Evolutionary conservation across 1,140 invertebrate species (phyloP), one percentile per base, ranked within the genome.

Genomic region (Nilaparvata lugens): DNA sequence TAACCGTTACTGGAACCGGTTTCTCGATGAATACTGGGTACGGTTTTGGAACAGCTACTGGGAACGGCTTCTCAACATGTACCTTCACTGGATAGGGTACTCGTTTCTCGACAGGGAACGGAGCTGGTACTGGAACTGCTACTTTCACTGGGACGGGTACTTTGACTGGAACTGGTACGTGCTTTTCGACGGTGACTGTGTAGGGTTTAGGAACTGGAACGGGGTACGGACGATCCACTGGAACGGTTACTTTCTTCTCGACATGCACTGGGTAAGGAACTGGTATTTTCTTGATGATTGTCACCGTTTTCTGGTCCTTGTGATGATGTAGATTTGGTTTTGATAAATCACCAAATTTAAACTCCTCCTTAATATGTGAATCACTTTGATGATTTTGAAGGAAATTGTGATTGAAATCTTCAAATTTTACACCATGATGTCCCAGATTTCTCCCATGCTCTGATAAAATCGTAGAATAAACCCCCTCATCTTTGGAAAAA

Each of bases 231-330:
- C 52, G 31, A 31, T 61, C 60, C 1, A 56, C 52, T 64, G 83
- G 81, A 71, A 83, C 82, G 1, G 75, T 73, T 11, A 63, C 61
- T 38, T 56, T 38, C 35, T 61, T 61, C 52, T 61, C 60, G 2
- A 61, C 40, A 14, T 53, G 43, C 9, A 64, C 63, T 43, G 85
- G 86, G 70, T 87, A 87, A 0, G 85, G 87, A 1, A 80, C 71
- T 55, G 80, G 86, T 1, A 88, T 78, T 66, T 82, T 82, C 72
- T 87, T 87, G 40, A 83, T 78, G 14, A 86, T 71, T 31, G 84
- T 85, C 67, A 35, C 31, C 7, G 45, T 48, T 48, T 48, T 48
- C 2, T 18, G 16, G 2, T 19, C 45, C 21, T 48, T 23, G 21
- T 48, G 45, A 48, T 48, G 45, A 35, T 35, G 31, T 35, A 11